These are phyloP conservation scores for Pangasianodon hypophthalmus DNA, from an alignment of 2,113 vertebrate species.

Conservation along the genomic window DNA sequence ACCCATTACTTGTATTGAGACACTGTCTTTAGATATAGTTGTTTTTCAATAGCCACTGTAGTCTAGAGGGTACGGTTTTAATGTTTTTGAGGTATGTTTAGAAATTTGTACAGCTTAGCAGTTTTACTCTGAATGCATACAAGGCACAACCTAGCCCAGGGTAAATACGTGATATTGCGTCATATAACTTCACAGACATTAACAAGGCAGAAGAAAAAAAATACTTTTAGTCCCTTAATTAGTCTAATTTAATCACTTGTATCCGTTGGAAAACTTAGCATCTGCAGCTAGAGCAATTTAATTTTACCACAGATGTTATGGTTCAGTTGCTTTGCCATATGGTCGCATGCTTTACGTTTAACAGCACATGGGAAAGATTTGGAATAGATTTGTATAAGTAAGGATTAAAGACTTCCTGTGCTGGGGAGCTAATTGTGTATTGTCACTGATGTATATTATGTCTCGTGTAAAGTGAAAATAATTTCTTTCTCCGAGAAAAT, in stretches of 20 bases:
- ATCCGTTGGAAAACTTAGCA: slow-evolving; percentile 50
- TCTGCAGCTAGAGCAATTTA: slow-evolving; percentile 51
- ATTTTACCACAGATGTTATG: slow-evolving; percentile 60
- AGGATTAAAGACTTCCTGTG: slow-evolving; percentile 48
- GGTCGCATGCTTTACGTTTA: slow-evolving; percentile 49
- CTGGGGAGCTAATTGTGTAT: slow-evolving; percentile 10
- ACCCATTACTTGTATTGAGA: neutral
- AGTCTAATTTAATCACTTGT: slow-evolving; percentile 49
- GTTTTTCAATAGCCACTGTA: neutral
- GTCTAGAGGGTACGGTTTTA: neutral
- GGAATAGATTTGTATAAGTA: slow-evolving; percentile 55
- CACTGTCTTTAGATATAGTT: neutral
- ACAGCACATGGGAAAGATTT: slow-evolving; percentile 50
- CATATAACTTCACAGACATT: slow-evolving; percentile 37
- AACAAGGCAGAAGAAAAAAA: slow-evolving; percentile 35
- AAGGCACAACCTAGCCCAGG: neutral
- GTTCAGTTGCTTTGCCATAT: slow-evolving; percentile 57
- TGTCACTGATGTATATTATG: neutral
- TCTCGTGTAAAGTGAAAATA: neutral
- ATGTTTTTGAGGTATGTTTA: neutral
- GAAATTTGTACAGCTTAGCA: neutral
- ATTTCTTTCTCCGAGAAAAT: neutral
- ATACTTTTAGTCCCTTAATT: slow-evolving; percentile 57
- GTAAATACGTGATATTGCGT: slow-evolving; percentile 32
- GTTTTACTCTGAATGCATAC: neutral